Percentiles rank a stretch among this genome's conserved stretches.
These are phyloP conservation scores for Prunella himalayana DNA, from an alignment of 2,113 vertebrate genomes.

Conservation along the genomic window DNA sequence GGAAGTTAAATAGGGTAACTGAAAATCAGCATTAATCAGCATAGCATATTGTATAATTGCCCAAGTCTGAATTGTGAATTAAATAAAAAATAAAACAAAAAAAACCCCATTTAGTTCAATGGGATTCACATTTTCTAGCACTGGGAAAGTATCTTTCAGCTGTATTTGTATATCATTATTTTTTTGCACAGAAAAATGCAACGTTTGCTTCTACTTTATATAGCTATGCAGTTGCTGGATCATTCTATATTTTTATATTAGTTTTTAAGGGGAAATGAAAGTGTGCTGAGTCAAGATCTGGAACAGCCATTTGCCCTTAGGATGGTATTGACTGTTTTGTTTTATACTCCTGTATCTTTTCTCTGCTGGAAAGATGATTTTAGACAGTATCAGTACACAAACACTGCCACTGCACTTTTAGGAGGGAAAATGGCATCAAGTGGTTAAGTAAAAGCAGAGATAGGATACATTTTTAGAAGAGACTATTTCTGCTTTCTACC, in stretches of 20 bases:
- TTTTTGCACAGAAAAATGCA: background rate
- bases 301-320: background rate
- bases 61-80: background rate
- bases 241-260: background rate
- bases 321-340: background rate
- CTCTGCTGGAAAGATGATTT: background rate
- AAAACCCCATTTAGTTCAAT: background rate
- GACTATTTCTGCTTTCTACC: background rate
- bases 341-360: background rate
- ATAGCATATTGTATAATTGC: background rate
- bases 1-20: background rate
- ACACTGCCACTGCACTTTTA: background rate
- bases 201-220: background rate
- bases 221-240: background rate
- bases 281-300: slow-evolving; percentile 4
- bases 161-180: background rate
- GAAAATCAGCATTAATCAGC: background rate
- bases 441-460: background rate
- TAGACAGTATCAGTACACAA: background rate
- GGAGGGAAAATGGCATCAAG: background rate
- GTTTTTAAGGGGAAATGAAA: background rate
- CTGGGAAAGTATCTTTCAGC: background rate
- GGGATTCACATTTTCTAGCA: background rate
- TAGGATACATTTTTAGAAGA: background rate
- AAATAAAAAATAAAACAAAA: background rate